These are phyloP conservation scores for Isaurus tuberculatus DNA, from an alignment of 92 coral and sea anemone species.

Conservation along the genomic window DNA sequence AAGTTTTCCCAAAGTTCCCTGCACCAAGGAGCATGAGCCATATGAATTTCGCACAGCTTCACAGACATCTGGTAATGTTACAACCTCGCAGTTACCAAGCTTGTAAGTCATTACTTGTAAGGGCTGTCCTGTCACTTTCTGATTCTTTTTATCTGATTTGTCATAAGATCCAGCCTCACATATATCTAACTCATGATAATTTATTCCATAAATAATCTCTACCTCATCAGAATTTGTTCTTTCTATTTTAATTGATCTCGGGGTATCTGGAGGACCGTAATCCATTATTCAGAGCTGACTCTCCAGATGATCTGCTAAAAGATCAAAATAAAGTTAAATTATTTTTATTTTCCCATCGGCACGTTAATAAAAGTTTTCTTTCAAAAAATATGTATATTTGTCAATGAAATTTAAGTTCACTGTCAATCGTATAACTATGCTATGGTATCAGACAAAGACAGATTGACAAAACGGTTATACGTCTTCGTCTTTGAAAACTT, in stretches of 20 bases:
- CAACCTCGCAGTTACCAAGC: slow-evolving; percentile 31
- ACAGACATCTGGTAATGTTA: slow-evolving; percentile 71
- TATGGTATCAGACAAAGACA: no score
- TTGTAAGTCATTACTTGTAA: slow-evolving; percentile 35
- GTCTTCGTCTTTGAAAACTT: no score
- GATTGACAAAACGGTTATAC: no score
- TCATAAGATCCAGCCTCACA: background rate
- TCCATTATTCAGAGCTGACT: background rate
- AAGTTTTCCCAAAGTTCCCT: slow-evolving; percentile 60
- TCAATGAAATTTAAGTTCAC: no score
- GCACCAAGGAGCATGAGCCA: slow-evolving; percentile 65
- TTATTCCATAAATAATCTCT: background rate
- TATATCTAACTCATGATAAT: background rate
- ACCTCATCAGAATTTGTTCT: slow-evolving; percentile 17
- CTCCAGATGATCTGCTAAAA: background rate
- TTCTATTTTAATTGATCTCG: slow-evolving; percentile 20
- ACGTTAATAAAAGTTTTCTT: no score
- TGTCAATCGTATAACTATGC: no score
- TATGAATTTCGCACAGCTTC: slow-evolving; percentile 66
- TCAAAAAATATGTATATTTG: no score
- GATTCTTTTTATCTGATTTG: background rate
- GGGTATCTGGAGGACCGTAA: background rate
- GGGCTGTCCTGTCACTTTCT: background rate
- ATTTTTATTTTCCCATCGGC: no score
- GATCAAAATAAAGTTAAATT: background rate